Base-by-base conservation (phyloP, 2,888 invertebrate genomes). In the Apodemia hepburni region DNA sequence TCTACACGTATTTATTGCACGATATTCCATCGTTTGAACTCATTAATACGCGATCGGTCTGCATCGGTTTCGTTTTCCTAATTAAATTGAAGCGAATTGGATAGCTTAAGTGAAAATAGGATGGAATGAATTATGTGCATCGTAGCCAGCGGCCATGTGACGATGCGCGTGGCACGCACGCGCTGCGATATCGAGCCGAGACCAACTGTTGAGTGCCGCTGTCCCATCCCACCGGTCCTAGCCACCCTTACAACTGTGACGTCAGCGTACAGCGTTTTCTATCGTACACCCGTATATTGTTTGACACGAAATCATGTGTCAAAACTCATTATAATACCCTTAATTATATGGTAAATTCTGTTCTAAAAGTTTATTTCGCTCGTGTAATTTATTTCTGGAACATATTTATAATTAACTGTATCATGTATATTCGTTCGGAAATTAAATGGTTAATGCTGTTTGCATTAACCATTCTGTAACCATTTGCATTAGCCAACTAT, bases 141-240 rank as follows among this genome's bases (percentile, higher is more conserved):
- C 51, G 51, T 51, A 51, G 69, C 76, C 78, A 80, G 51, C n/a
- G n/a, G 69, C 76, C 78, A 80, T 81, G 82, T 84, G 85, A 79
- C 79, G 81, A 76, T 61, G 73, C 64, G 29, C 70, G 70, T 65
- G 69, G 72, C 85, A 85, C 86, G 87, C 87, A 88, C 84, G 86
- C 85, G 85, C 85, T 78, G 73, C 76, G 72, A 78, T 85, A 85
- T 87, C 81, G 86, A 86, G 81, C 83, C 63, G 77, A 68, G 81
- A 84, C 88, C 87, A 89, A 87, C 89, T 88, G 90, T 90, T 89
- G 87, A 87, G 82, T 83, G 79, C 78, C 66, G 29, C 60, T 64
- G 67, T 47, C 68, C 66, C 63, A 69, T 64, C 66, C 64, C 69
- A 58, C 69, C 66, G 69, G 66, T 63, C 65, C 61, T 59, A 59